These are phyloP conservation scores for Xylota segnis DNA, from an alignment of 2,888 invertebrate genomes.

Conservation along the genomic window DNA sequence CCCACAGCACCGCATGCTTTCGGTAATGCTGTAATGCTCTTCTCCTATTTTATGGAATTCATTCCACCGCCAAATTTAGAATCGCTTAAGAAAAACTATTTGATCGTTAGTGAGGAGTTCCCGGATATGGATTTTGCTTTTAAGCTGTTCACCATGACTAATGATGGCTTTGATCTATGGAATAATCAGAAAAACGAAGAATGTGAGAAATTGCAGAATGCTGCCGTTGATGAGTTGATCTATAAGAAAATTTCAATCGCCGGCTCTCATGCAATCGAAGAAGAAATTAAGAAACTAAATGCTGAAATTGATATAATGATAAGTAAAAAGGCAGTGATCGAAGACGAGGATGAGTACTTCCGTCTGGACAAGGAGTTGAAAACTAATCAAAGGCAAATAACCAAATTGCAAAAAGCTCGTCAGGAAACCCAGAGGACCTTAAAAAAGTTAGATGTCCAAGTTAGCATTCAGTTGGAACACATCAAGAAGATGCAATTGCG, in stretches of 20 bases:
- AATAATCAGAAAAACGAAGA: conserved; percentile 80
- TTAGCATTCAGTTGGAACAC: conserved; percentile 22
- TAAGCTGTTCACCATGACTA: conserved; percentile 78
- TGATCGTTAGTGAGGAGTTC: conserved; percentile 70
- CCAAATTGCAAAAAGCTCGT: conserved; percentile 38
- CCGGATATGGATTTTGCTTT: conserved; percentile 79
- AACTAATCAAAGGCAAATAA: conserved; percentile 60
- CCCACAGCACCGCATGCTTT: conserved; percentile 83
- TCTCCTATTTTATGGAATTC: conserved; percentile 82
- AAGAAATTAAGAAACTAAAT: conserved; percentile 75
- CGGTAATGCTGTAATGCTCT: conserved; percentile 81
- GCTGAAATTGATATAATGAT: conserved; percentile 71
- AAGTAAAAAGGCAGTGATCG: conserved; percentile 69
- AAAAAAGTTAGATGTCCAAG: conserved; percentile 23
- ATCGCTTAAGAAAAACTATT: conserved; percentile 55
- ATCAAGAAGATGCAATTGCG: conserved; percentile 34
- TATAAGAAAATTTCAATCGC: conserved; percentile 77
- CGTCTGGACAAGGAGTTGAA: conserved; percentile 78
- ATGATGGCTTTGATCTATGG: conserved; percentile 81
- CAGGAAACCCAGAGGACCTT: conserved; percentile 58
- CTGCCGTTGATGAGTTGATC: conserved; percentile 79
- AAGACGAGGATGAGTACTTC: conserved; percentile 77
- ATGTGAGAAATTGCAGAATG: conserved; percentile 78
- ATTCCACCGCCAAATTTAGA: conserved; percentile 72
- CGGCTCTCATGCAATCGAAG: conserved; percentile 77